Conservation (phyloP, 1,140 invertebrate genomes). For the Drosophila malerkotliana region DNA sequence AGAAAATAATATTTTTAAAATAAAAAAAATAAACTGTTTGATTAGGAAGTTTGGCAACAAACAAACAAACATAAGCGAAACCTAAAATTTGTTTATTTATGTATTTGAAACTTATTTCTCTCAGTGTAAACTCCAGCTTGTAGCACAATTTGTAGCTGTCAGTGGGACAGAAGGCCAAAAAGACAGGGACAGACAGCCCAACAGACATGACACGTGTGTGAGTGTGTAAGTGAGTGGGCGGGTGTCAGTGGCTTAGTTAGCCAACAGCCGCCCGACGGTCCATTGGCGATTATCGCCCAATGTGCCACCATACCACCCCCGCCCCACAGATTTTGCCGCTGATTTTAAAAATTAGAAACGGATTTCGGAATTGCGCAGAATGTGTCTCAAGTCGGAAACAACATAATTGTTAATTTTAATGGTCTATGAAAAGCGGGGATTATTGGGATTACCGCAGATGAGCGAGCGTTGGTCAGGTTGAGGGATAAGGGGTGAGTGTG, state of each 20-base stretch:
- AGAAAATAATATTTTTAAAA: not conserved
- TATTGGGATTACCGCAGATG: constrained; percentile 60
- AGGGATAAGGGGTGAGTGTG: constrained; percentile 2
- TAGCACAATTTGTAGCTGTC: constrained; percentile 78
- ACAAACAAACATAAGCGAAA: not conserved
- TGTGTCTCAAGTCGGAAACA: constrained; percentile 55
- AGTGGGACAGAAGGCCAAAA: constrained; percentile 48
- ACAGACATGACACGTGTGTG: constrained; percentile 61
- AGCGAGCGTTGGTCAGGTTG: constrained; percentile 25
- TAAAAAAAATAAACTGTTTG: too few species aligned
- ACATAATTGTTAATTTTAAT: constrained; percentile 78
- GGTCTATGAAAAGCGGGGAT: constrained; percentile 73
- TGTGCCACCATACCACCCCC: constrained; percentile 31
- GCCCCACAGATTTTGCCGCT: constrained; percentile 3
- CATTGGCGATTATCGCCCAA: constrained; percentile 67
- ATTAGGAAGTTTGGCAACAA: too few species aligned
- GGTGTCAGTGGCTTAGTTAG: constrained; percentile 67
- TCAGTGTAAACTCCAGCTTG: constrained; percentile 55
- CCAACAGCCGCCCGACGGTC: constrained; percentile 41
- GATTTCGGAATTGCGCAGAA: constrained; percentile 68
- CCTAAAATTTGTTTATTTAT: not conserved
- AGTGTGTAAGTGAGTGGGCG: constrained; percentile 54
- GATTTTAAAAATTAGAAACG: constrained; percentile 66
- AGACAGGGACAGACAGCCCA: constrained; percentile 21
- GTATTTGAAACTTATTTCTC: not conserved